Evolutionary conservation across 1,140 invertebrate genomes (phyloP).

Genomic region (Drosophila simulans): DNA sequence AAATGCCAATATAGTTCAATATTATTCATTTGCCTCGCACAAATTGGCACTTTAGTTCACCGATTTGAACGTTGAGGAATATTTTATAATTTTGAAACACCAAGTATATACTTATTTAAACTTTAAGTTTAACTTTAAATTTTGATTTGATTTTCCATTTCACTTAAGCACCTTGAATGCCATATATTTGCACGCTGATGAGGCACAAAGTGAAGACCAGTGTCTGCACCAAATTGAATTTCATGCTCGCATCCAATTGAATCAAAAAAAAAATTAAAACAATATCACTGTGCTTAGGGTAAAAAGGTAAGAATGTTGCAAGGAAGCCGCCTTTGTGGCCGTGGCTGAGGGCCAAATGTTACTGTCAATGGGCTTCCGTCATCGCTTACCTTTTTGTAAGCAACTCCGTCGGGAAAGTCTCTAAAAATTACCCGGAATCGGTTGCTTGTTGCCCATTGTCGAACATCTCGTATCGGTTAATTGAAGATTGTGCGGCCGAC

Average conservation of each 20-base stretch:
- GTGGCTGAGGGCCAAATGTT: constrained; percentile 38
- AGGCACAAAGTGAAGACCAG: constrained; percentile 47
- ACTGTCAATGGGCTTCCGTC: constrained; percentile 61
- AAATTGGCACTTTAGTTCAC: too few relatives aligned
- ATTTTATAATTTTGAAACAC: neutral
- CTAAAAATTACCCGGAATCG: constrained; percentile 49
- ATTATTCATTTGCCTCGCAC: too few relatives aligned
- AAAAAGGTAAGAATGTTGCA: neutral
- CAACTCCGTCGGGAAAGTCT: constrained; percentile 24
- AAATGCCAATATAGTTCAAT: too few relatives aligned
- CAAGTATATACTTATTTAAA: neutral
- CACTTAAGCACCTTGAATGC: constrained; percentile 62
- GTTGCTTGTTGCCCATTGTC: constrained; percentile 59
- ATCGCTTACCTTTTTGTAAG: constrained; percentile 69
- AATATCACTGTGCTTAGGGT: neutral
- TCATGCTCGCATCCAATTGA: constrained; percentile 34
- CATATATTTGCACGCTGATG: constrained; percentile 64
- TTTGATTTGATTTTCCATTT: neutral
- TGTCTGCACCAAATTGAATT: constrained; percentile 47
- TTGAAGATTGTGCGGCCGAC: constrained; percentile 69
- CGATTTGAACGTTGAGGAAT: neutral
- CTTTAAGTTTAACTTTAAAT: neutral
- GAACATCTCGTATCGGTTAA: constrained; percentile 67
- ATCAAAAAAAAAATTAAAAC: neutral
- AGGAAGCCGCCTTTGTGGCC: constrained; percentile 25